Evolutionary conservation across 2,113 vertebrate species (phyloP).

Genomic region (Megaleporinus macrocephalus): DNA sequence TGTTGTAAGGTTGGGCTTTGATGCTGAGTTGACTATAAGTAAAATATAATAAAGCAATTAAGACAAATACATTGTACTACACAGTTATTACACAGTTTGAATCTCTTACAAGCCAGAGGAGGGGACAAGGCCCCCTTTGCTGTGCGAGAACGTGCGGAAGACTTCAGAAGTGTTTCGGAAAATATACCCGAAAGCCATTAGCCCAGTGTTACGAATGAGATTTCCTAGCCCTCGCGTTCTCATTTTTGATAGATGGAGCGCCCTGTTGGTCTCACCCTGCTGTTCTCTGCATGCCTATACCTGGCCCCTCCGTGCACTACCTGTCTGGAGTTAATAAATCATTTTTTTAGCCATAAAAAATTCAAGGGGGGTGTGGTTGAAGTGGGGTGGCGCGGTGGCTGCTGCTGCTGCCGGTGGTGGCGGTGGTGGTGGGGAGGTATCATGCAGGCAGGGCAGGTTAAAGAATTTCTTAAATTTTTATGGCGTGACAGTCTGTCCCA

Average conservation of each 20-base stretch:
- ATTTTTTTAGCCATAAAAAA: conserved; percentile 90
- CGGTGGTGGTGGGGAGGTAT: conserved; percentile 53
- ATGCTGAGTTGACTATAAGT: too few species aligned
- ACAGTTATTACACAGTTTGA: neutral
- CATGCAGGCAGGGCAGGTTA: conserved; percentile 88
- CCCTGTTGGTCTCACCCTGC: conserved; percentile 65
- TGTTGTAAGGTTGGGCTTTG: too few species aligned
- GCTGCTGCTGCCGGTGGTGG: too few species aligned
- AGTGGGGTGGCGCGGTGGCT: neutral
- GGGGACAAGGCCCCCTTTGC: neutral
- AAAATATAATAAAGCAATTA: too few species aligned
- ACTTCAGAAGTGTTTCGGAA: neutral
- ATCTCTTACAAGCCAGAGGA: too few species aligned
- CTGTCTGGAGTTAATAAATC: conserved; percentile 91
- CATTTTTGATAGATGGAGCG: conserved; percentile 39
- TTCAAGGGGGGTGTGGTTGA: conserved; percentile 78
- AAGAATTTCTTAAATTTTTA: conserved; percentile 95
- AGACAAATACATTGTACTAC: too few species aligned
- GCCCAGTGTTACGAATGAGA: conserved; percentile 1
- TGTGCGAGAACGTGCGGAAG: neutral
- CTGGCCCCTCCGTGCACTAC: conserved; percentile 76
- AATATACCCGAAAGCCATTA: neutral
- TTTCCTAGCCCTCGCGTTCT: neutral
- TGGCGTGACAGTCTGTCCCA: conserved; percentile 90
- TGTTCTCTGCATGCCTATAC: conserved; percentile 72